Evolutionary conservation across 2,888 invertebrate species (phyloP), one percentile per base, ranked within the genome.

Genomic region (Cacoxenus indagator): DNA sequence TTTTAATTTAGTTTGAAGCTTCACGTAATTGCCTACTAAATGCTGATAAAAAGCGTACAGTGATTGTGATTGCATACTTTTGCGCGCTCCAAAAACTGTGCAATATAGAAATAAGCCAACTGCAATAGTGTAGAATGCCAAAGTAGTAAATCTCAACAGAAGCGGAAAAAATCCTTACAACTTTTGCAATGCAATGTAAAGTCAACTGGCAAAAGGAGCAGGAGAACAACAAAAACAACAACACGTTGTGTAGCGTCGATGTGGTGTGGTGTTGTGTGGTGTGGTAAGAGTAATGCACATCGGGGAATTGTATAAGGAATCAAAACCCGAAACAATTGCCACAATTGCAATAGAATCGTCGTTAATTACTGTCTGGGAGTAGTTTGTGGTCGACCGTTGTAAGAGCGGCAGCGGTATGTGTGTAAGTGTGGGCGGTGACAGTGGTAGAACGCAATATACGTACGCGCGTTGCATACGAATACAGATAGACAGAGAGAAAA

Each of bases 321-420:
- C 84, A 84, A 81, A 81, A 78, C 78, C n/a, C 85, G 82, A 84
- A 85, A 84, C 84, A 85, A 85, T 84, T 83, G 85, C 84, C 84
- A 82, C 84, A 84, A 84, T 84, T 85, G 85, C 84, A 82, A 84
- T 82, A 85, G 85, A 84, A 84, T 84, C 85, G 83, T 84, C 84
- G 84, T 85, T 84, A 84, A 84, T 84, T 84, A 84, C 84, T 81
- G 81, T 82, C 78, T 81, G 81, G 78, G 82, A 75, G 82, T 78
- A 81, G 76, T 81, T 78, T 73, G 67, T 69, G 69, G 67, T 74
- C 70, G 51, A 22, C 22, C 9, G 62, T 24, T 29, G 54, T 14
- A 27, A 61, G 68, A 65, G 70, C 69, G 70, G 66, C 69, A 55
- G 70, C 65, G 65, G 48, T 64, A 71, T 71, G 65, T 72, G 69